phyloP scores from a whole-genome alignment of 2,888 invertebrate species.

The Polia nebulosa region DNA sequence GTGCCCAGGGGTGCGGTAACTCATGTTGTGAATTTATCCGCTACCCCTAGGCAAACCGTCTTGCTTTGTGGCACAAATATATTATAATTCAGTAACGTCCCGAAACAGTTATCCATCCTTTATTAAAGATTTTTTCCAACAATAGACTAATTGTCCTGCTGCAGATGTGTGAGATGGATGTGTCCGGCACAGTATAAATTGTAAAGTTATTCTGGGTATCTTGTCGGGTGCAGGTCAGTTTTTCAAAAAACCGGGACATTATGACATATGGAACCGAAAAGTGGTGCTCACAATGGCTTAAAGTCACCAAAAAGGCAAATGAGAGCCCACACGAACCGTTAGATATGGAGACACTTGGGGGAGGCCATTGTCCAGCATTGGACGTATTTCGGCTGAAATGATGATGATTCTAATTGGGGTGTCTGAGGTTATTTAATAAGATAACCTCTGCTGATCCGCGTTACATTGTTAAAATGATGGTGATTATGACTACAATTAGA shows the following conservation, averaged over 20 bases:
- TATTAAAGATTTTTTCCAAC: background rate
- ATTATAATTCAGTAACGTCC: background rate
- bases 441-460: too few relatives aligned
- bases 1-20: too few relatives aligned
- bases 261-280: background rate
- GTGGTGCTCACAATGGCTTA: background rate
- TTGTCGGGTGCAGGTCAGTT: background rate
- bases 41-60: too few relatives aligned
- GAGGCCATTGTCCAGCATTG: too few relatives aligned
- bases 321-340: background rate
- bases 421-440: too few relatives aligned
- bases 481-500: background rate
- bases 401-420: too few relatives aligned
- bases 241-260: background rate
- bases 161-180: too few relatives aligned
- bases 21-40: too few relatives aligned
- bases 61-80: background rate
- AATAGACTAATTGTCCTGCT: background rate
- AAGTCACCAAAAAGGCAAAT: background rate
- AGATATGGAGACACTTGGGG: background rate
- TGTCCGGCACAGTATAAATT: too few relatives aligned
- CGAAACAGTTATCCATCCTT: background rate
- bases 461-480: too few relatives aligned
- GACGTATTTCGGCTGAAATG: too few relatives aligned
- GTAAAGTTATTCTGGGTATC: background rate